Conservation (phyloP, 2,888 invertebrate genomes). For the Bembecia ichneumoniformis region DNA sequence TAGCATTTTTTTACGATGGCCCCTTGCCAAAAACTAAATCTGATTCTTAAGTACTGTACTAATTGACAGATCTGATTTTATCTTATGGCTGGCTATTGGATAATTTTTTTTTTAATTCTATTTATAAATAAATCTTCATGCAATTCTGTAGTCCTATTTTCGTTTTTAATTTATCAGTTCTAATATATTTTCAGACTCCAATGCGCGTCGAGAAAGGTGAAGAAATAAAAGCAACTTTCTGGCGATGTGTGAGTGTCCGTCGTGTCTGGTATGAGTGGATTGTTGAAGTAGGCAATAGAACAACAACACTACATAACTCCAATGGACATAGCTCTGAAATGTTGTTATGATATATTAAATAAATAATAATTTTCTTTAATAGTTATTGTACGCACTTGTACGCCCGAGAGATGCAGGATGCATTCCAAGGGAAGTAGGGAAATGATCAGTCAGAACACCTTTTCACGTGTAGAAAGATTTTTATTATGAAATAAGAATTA, state of each 20-base stretch:
- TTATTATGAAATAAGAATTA: no score
- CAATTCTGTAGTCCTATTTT: neutral
- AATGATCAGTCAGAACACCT: no score
- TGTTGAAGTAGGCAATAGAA: slow-evolving; percentile 45
- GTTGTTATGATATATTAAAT: slow-evolving; percentile 43
- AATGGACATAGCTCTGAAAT: slow-evolving; percentile 61
- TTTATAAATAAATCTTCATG: no score
- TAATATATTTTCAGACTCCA: slow-evolving; percentile 73
- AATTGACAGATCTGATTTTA: no score
- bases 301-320: slow-evolving; percentile 46
- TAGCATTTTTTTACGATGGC: no score
- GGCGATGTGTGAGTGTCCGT: slow-evolving; percentile 84
- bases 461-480: no score
- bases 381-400: no score
- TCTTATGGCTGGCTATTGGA: neutral
- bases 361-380: neutral
- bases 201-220: slow-evolving; percentile 80
- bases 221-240: slow-evolving; percentile 84
- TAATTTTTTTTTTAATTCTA: neutral
- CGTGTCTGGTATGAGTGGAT: slow-evolving; percentile 99
- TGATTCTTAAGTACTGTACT: no score
- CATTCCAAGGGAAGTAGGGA: no score
- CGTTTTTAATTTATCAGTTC: neutral
- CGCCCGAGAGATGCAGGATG: no score
- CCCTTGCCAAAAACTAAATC: no score